Evolutionary conservation across 2,797 vertebrate genomes (phyloP).

Genomic region (Psittacula derbiana): DNA sequence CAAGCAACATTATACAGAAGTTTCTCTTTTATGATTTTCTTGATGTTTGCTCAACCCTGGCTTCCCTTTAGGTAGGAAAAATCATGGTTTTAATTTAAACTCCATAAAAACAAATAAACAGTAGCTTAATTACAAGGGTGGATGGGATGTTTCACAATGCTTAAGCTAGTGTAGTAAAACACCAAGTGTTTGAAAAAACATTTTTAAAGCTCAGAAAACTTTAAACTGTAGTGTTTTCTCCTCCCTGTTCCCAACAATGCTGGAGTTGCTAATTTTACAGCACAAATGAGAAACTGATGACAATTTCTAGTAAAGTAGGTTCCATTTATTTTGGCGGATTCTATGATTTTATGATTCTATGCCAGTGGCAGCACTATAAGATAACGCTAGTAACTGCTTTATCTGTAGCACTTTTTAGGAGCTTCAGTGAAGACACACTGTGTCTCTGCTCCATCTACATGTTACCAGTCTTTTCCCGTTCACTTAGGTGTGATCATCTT

Average conservation of each 20-base stretch:
- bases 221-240: constrained; percentile 46
- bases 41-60: constrained; percentile 58
- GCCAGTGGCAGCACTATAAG: neutral
- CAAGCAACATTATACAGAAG: constrained; percentile 64
- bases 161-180: constrained; percentile 61
- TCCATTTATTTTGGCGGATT: constrained; percentile 18
- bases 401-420: neutral
- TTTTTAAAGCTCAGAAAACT: constrained; percentile 61
- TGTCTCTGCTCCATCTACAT: neutral
- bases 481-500: neutral
- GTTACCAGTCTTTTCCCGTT: neutral
- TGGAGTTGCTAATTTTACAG: constrained; percentile 61
- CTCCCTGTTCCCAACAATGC: constrained; percentile 52
- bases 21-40: constrained; percentile 70
- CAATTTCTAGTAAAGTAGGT: constrained; percentile 14
- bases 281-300: constrained; percentile 57
- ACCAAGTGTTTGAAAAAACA: constrained; percentile 60
- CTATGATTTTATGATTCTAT: neutral
- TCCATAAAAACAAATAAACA: constrained; percentile 66
- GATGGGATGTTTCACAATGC: constrained; percentile 59
- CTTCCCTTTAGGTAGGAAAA: constrained; percentile 67
- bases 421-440: neutral
- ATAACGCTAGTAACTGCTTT: neutral
- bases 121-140: constrained; percentile 68
- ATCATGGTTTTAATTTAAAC: constrained; percentile 68